Evolutionary conservation across 1,140 invertebrate genomes (phyloP), one percentile per base, ranked within the genome.

Genomic region (Zaprionus tsacasi): DNA sequence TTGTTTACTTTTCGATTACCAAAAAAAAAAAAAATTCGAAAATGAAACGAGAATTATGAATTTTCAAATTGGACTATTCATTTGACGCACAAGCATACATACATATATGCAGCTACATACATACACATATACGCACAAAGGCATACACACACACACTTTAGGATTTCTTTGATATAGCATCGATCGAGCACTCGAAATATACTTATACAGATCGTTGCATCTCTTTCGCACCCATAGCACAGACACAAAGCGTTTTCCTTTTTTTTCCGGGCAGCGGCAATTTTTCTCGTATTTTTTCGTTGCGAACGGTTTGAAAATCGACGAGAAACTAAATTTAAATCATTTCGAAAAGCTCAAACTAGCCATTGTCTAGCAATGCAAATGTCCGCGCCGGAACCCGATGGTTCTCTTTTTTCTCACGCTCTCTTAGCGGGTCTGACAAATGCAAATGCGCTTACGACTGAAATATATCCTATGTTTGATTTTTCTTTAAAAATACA

Each of bases 251-350:
- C 70, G 56, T 40, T 65, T 75, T 67, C 17, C 45, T 17, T 50
- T 50, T 50, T 50, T 21, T 50, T 66, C 56, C 68, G 72, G 54
- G 69, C 71, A 54, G 58, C 57, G 63, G 61, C 63, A 54, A 17
- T 60, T 67, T 63, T 63, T n/a, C 12, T n/a, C 67, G 58, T 60
- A 60, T 61, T 69, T 65, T 65, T 58, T 67, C 74, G 80, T 75
- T 91, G 91, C 71, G 87, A 79, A 85, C 90, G 80, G 71, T 76
- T 87, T 83, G 79, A 79, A 83, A 82, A 83, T 85, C 86, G 82
- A 81, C 78, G 86, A 76, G 81, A 77, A 90, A 91, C 90, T 91
- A 90, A 91, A 77, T 82, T 88, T 78, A 88, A 85, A 83, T 75
- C 54, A 73, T 82, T 86, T 82, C 30, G 40, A 68, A 72, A 90